Evolutionary conservation across 2,113 vertebrate species (phyloP).

Genomic region (Paracanthobrama guichenoti): DNA sequence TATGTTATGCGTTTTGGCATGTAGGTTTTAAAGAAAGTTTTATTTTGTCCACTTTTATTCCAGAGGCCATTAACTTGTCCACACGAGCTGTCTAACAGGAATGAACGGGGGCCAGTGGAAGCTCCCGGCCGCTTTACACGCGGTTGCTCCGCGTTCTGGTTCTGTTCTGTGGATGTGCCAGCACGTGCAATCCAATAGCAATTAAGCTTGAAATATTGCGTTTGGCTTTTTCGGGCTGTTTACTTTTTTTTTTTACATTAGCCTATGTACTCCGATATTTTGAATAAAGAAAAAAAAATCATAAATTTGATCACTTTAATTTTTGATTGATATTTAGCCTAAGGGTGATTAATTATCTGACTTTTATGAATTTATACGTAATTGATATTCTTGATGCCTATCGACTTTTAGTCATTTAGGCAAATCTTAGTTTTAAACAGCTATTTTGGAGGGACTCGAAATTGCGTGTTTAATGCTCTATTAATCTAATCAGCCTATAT

Average conservation of each 20-base stretch:
- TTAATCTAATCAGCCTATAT: no score
- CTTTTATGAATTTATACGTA: not conserved
- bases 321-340: not conserved
- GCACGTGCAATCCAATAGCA: constrained; percentile 41
- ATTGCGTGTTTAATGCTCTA: not conserved
- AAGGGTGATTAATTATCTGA: not conserved
- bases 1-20: not conserved
- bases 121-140: constrained; percentile 50
- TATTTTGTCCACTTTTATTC: not conserved
- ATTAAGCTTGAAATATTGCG: constrained; percentile 27
- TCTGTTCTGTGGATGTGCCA: constrained; percentile 25
- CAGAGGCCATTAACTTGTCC: constrained; percentile 33
- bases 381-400: not conserved
- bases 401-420: not conserved
- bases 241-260: not conserved
- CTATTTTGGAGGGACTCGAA: not conserved
- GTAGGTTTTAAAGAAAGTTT: constrained; percentile 11
- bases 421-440: not conserved
- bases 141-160: constrained; percentile 7
- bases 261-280: not conserved
- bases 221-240: not conserved
- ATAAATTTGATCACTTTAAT: not conserved
- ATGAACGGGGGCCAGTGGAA: constrained; percentile 50
- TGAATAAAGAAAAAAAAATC: not conserved
- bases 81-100: constrained; percentile 40